phyloP scores from a whole-genome alignment of 92 coral and sea anemone species.

The Zoanthus solanderi region DNA sequence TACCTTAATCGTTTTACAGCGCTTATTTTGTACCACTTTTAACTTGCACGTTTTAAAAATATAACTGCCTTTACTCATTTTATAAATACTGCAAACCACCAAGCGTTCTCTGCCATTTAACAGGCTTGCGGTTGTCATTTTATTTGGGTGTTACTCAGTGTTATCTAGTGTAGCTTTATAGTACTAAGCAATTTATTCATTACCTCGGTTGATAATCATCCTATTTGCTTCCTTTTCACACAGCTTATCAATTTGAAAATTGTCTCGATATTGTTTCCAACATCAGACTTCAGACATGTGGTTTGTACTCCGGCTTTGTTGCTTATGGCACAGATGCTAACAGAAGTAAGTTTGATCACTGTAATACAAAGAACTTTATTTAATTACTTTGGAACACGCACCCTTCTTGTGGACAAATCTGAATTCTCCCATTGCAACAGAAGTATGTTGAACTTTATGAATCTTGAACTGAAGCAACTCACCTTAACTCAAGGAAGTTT shows the following conservation, averaged over 20 bases:
- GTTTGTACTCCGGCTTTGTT: constrained; percentile 93
- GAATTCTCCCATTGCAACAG: not conserved
- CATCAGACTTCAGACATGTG: constrained; percentile 90
- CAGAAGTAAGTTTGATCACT: constrained; percentile 70
- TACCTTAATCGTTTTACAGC: too few species aligned
- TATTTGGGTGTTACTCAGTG: too few species aligned
- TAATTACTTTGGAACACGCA: not conserved
- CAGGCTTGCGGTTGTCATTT: too few species aligned
- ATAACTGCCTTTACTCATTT: too few species aligned
- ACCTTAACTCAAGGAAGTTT: not conserved
- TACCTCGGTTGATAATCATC: not conserved
- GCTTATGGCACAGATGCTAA: constrained; percentile 80
- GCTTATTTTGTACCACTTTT: too few species aligned
- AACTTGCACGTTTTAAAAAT: too few species aligned
- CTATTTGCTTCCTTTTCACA: constrained; percentile 28
- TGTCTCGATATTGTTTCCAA: constrained; percentile 87
- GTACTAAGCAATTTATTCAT: not conserved
- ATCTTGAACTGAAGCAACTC: not conserved
- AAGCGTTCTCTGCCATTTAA: too few species aligned
- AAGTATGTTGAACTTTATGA: not conserved
- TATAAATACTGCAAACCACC: too few species aligned
- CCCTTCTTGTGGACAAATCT: not conserved
- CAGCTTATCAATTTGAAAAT: constrained; percentile 82
- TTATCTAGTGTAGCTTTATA: too few species aligned
- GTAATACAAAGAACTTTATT: not conserved